phyloP scores from a whole-genome alignment of 2,888 invertebrate genomes.

The Ormyrus labotus region DNA sequence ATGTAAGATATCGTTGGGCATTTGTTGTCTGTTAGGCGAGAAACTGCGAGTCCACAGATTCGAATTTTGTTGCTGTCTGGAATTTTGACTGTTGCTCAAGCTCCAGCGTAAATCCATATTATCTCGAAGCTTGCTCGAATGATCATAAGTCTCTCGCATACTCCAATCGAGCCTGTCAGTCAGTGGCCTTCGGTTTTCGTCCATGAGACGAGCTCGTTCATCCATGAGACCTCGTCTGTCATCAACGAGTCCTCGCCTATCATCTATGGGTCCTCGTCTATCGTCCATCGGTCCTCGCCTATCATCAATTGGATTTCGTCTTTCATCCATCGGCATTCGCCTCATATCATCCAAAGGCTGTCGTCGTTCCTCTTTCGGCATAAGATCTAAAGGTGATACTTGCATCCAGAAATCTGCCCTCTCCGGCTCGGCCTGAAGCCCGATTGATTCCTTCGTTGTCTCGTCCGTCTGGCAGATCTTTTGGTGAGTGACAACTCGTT shows the following conservation, averaged over 20 bases:
- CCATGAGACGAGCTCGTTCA: not conserved
- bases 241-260: not conserved
- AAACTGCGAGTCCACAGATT: slow-evolving; percentile 33
- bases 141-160: slow-evolving; percentile 68
- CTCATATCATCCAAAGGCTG: not conserved
- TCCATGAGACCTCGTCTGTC: slow-evolving; percentile 12
- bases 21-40: slow-evolving; percentile 31
- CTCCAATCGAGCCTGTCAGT: slow-evolving; percentile 72
- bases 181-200: slow-evolving; percentile 61
- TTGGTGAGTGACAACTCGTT: slow-evolving; percentile 64
- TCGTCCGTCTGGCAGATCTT: slow-evolving; percentile 73
- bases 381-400: slow-evolving; percentile 60
- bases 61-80: not conserved
- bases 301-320: slow-evolving; percentile 2
- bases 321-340: not conserved
- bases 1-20: slow-evolving; percentile 19
- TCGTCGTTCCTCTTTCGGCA: slow-evolving; percentile 23
- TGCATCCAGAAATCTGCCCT: slow-evolving; percentile 64
- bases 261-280: not conserved
- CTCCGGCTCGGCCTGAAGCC: slow-evolving; percentile 59
- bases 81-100: slow-evolving; percentile 62
- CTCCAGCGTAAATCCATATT: slow-evolving; percentile 70
- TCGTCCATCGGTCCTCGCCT: slow-evolving; percentile 9
- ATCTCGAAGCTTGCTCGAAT: slow-evolving; percentile 64
- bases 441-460: slow-evolving; percentile 59